Evolutionary conservation across 1,140 invertebrate species (phyloP), one percentile per base, ranked within the genome.

Genomic region (Nebria ingens): DNA sequence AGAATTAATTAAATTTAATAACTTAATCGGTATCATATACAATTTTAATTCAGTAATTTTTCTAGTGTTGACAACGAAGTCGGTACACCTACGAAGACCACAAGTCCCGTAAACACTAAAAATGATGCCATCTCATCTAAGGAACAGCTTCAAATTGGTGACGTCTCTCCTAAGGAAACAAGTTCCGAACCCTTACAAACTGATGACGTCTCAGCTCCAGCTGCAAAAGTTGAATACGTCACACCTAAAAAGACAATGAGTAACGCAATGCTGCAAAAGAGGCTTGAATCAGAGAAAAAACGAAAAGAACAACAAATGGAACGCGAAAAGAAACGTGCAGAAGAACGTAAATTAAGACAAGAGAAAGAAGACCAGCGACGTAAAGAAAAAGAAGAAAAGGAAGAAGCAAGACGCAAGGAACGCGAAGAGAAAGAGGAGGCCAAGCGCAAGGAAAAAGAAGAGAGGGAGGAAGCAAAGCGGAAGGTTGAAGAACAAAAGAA

Each of bases 391-490:
- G 73, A 78, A 54, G 73, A 76, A 58, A 79, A 76, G 57, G 75
- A 79, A 61, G 71, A 73, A 54, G 66, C 69, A 52, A 72, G 69
- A 53, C 68, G 72, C 54, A 56, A 72, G 59, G 73, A 76, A 59
- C 72, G 71, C 65, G 59, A 63, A 64, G 17, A 53, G 22, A 69
- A 71, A 38, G 54, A 62, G 51, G 76, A 80, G 61, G 77, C 79
- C 55, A 81, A 75, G 60, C 70, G 74, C 55, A 81, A 81, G 66
- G 69, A 74, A 59, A 79, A 74, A 61, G 76, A 75, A 55, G 67
- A 73, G 57, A 74, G 68, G 59, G 62, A 61, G 57, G 67, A 65
- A 54, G 63, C 65, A 45, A 65, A 69, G 53, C 67, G 61, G 34
- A 38, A 61, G 38, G 64, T 71, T 56, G 73, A 66, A 57, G 61